Conservation (phyloP, 2,888 invertebrate species). For the Eristalis intricaria region DNA sequence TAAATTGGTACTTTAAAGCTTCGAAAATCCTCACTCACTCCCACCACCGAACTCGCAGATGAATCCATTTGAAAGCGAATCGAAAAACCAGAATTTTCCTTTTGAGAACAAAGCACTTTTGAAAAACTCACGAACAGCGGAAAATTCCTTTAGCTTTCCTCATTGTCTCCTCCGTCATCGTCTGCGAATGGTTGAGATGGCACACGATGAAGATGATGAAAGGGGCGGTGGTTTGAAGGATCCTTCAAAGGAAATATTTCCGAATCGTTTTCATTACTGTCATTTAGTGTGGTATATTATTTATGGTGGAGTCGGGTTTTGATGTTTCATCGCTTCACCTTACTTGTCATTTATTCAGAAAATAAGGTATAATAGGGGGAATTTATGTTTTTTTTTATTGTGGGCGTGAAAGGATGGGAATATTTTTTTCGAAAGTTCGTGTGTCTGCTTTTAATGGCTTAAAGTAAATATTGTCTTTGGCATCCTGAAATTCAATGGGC, state of each 20-base stretch:
- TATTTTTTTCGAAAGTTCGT: no score
- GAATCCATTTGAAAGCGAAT: constrained; percentile 30
- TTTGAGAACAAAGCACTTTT: constrained; percentile 54
- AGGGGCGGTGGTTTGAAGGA: constrained; percentile 70
- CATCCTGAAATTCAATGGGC: no score
- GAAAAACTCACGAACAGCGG: constrained; percentile 28
- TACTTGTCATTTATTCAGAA: constrained; percentile 18
- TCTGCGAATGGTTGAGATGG: not conserved
- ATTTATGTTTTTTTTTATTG: not conserved
- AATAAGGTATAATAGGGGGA: not conserved
- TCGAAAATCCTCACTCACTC: not conserved
- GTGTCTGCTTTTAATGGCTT: no score
- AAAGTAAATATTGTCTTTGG: no score
- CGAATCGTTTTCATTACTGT: constrained; percentile 72
- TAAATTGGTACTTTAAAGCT: not conserved
- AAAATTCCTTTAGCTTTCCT: constrained; percentile 57
- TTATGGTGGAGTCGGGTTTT: constrained; percentile 56
- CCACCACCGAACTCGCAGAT: not conserved
- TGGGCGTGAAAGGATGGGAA: not conserved
- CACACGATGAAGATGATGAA: constrained; percentile 27
- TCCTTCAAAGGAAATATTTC: constrained; percentile 72
- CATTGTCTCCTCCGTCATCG: constrained; percentile 9
- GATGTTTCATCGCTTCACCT: constrained; percentile 37
- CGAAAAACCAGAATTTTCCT: constrained; percentile 62
- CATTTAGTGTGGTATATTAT: constrained; percentile 70